phyloP scores from a whole-genome alignment of 2,113 vertebrate genomes.

The Colossoma macropomum region DNA sequence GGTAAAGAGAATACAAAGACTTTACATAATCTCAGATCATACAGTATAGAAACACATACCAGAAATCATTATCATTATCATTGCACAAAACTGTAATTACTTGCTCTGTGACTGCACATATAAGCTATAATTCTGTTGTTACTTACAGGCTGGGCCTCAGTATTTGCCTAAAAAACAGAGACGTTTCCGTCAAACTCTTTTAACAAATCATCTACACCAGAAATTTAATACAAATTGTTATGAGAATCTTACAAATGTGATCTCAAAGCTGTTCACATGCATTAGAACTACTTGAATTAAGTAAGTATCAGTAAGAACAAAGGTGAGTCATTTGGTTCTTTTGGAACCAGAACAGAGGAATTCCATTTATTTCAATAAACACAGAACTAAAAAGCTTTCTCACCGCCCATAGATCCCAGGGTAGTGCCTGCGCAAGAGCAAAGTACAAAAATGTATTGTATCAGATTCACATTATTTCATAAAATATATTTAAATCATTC shows the following conservation, averaged over 20 bases:
- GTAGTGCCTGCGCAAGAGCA: conserved; percentile 81
- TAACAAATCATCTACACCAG: neutral
- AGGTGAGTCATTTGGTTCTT: neutral
- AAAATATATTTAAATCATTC: neutral
- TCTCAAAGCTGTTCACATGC: neutral
- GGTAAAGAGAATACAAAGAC: conserved; percentile 69
- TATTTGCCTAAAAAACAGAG: conserved; percentile 77
- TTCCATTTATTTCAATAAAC: neutral
- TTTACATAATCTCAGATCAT: conserved; percentile 70
- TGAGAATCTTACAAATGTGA: neutral
- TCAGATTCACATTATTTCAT: neutral
- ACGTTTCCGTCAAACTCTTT: conserved; percentile 3
- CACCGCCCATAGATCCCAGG: conserved; percentile 98
- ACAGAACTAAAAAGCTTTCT: conserved; percentile 61
- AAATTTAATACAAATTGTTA: neutral
- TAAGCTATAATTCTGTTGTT: conserved; percentile 23
- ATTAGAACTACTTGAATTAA: neutral
- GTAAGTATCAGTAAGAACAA: neutral
- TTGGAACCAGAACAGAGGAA: neutral
- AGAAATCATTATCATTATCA: neutral
- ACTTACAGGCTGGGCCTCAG: conserved; percentile 90
- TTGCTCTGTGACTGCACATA: conserved; percentile 1
- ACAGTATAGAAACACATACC: conserved; percentile 67
- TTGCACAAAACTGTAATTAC: neutral
- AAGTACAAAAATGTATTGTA: conserved; percentile 3